These are phyloP conservation scores for Drosophila prolongata DNA, from an alignment of 2,888 invertebrate species.

Conservation along the genomic window DNA sequence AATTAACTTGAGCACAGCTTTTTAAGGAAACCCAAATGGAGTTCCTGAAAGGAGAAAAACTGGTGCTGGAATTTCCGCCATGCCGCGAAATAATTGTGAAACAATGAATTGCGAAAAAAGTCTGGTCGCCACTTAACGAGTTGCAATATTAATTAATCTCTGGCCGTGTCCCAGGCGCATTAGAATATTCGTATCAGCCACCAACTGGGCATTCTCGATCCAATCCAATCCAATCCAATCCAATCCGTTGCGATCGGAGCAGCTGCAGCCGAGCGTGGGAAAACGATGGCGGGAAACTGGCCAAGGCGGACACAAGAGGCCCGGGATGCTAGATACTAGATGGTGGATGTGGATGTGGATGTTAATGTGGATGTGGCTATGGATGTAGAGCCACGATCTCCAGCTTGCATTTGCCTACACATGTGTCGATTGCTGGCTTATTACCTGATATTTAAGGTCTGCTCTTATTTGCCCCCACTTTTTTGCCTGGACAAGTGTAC, in stretches of 20 bases:
- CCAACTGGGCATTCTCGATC: conserved; percentile 53
- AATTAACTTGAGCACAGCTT: background rate
- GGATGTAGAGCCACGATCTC: conserved; percentile 26
- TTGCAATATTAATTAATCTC: conserved; percentile 63
- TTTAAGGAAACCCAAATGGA: background rate
- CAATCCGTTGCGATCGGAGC: conserved; percentile 23
- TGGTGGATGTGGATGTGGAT: conserved; percentile 6
- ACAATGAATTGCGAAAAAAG: conserved; percentile 29
- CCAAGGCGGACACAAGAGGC: conserved; percentile 34
- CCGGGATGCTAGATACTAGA: conserved; percentile 16
- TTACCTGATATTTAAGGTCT: conserved; percentile 37
- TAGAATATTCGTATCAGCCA: conserved; percentile 59
- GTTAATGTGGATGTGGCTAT: background rate
- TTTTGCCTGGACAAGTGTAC: conserved; percentile 22
- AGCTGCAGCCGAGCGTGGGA: conserved; percentile 48
- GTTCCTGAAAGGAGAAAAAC: conserved; percentile 15
- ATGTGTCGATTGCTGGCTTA: conserved; percentile 29
- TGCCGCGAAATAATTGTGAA: conserved; percentile 16
- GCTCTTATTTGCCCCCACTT: conserved; percentile 12
- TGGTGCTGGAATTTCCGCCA: conserved; percentile 27
- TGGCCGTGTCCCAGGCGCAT: conserved; percentile 49
- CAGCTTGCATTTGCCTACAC: conserved; percentile 9
- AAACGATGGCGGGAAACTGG: conserved; percentile 34
- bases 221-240: conserved; percentile 16
- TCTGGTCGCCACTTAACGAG: conserved; percentile 19